Evolutionary conservation across 1,140 invertebrate genomes (phyloP).

Genomic region (Scaptomyza montana): DNA sequence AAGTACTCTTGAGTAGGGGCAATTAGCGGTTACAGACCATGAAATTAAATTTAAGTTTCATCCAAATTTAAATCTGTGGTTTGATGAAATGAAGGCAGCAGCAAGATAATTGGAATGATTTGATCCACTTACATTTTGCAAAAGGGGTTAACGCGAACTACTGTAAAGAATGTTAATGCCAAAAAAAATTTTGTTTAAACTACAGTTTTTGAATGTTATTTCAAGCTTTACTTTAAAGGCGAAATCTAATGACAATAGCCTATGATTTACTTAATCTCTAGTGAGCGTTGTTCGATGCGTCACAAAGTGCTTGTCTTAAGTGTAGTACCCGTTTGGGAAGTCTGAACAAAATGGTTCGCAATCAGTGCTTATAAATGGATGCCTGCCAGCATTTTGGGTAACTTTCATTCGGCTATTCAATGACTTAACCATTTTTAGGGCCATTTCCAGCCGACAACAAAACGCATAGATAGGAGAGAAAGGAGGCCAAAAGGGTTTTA

Average conservation of each 20-base stretch:
- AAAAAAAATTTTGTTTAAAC: not conserved
- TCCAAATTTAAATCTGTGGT: not conserved
- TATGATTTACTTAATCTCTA: not conserved
- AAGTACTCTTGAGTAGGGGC: not conserved
- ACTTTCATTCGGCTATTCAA: slow-evolving; percentile 74
- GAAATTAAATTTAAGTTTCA: not conserved
- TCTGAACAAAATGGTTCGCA: slow-evolving; percentile 41
- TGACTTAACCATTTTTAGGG: slow-evolving; percentile 65
- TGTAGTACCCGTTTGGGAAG: slow-evolving; percentile 16
- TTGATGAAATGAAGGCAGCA: not conserved
- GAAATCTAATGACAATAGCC: not conserved
- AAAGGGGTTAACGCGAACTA: not conserved
- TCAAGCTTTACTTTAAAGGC: not conserved
- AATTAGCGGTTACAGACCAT: not conserved
- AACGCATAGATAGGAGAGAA: not conserved
- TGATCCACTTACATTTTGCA: not conserved
- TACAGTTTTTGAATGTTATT: no score
- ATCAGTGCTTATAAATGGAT: slow-evolving; percentile 37
- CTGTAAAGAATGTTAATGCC: not conserved
- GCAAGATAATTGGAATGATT: not conserved
- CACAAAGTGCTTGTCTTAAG: slow-evolving; percentile 15
- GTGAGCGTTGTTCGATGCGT: not conserved
- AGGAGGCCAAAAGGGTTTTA: slow-evolving; percentile 46
- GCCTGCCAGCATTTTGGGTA: slow-evolving; percentile 56
- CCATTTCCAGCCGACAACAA: slow-evolving; percentile 49